Percentiles rank a stretch among this genome's conserved stretches.
Evolutionary conservation across 2,113 vertebrate genomes (phyloP).

Genomic region (Ursus arctos): DNA sequence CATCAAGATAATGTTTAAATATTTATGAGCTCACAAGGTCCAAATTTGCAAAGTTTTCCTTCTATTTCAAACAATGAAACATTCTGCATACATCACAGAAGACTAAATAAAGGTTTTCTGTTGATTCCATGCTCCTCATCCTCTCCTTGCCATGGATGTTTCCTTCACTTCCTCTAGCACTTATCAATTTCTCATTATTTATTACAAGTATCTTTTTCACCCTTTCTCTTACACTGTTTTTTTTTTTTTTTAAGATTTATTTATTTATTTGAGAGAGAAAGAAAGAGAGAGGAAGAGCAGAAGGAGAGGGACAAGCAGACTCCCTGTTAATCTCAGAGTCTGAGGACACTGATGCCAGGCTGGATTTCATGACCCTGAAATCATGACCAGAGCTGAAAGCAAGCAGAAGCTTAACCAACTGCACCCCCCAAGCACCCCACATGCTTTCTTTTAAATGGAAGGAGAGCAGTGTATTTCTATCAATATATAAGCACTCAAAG

Average conservation of each 20-base stretch:
- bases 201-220: not conserved
- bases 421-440: not conserved
- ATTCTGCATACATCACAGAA: not conserved
- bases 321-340: not conserved
- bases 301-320: not conserved
- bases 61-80: conserved; percentile 1
- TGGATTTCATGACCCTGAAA: not conserved
- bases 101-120: not conserved
- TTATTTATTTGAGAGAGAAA: not conserved
- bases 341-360: not conserved
- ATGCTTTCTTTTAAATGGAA: not conserved
- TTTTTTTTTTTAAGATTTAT: not conserved
- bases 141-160: not conserved
- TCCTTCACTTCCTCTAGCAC: not conserved
- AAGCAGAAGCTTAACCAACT: not conserved
- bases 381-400: not conserved
- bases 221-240: not conserved
- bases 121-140: not conserved
- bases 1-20: not conserved
- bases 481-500: not conserved
- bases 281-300: not conserved
- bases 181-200: not conserved
- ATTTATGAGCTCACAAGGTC: not conserved
- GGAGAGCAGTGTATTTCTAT: not conserved
- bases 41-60: not conserved